These are phyloP conservation scores for Pseudotriccus pelzelni DNA, from an alignment of 2,797 vertebrate genomes.

Conservation along the genomic window DNA sequence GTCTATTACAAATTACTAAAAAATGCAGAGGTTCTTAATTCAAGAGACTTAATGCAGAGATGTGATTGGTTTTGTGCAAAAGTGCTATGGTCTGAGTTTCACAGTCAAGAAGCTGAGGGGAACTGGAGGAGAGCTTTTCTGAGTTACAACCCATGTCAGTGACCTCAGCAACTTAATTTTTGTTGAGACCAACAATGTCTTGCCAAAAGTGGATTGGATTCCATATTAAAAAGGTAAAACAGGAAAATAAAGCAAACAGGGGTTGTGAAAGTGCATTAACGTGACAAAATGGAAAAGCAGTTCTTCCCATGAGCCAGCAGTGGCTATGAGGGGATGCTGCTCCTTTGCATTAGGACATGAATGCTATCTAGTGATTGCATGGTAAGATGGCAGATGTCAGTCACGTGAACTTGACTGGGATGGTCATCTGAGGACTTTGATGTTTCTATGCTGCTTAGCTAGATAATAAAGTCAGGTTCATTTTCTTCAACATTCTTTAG, in stretches of 20 bases:
- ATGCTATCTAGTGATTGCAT: neutral
- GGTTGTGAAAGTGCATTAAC: neutral
- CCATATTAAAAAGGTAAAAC: neutral
- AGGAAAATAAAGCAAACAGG: neutral
- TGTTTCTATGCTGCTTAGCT: neutral
- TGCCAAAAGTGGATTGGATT: neutral
- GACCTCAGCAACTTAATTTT: neutral
- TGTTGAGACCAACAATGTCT: neutral
- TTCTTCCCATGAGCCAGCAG: neutral
- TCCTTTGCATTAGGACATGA: neutral
- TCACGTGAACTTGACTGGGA: neutral
- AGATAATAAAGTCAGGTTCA: neutral
- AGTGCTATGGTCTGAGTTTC: neutral
- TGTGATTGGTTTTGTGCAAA: neutral
- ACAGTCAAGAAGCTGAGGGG: neutral
- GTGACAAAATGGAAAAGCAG: neutral
- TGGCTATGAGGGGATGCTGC: neutral
- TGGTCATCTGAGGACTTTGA: neutral
- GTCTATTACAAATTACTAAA: neutral
- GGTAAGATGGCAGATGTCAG: neutral
- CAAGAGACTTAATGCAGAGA: neutral
- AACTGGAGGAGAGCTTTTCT: neutral
- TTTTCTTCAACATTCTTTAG: neutral
- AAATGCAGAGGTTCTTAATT: neutral
- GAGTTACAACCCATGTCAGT: neutral